Conservation (phyloP, 2,113 vertebrate genomes). For the Glareola pratincola region DNA sequence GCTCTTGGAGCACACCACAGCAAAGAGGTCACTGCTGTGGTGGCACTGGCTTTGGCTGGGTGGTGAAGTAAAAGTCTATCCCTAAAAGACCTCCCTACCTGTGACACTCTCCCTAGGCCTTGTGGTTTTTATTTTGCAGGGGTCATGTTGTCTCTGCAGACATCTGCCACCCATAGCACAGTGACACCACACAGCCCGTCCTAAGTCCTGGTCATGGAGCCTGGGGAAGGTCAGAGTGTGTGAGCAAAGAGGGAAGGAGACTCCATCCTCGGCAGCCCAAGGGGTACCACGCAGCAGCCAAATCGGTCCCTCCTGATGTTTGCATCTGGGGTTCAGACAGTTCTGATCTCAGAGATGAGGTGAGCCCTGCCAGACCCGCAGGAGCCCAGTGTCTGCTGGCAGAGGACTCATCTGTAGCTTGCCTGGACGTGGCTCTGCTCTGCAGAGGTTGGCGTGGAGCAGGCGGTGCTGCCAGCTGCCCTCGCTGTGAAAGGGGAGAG, state of each 20-base stretch:
- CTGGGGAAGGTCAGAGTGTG: neutral
- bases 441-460: neutral
- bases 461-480: neutral
- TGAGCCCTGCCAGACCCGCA: neutral
- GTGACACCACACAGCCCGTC: neutral
- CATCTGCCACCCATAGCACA: accelerated
- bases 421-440: neutral
- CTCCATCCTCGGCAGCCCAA: neutral
- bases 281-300: neutral
- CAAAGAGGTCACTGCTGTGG: neutral
- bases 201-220: neutral
- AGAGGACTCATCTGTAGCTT: neutral
- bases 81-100: neutral
- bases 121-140: neutral
- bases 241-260: neutral
- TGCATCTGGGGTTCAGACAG: neutral
- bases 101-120: neutral
- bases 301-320: accelerated
- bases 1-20: neutral
- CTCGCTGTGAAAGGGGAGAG: neutral
- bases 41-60: neutral
- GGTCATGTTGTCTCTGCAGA: neutral
- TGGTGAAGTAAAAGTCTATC: neutral
- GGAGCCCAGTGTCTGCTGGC: neutral
- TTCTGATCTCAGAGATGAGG: neutral